Conservation (phyloP, 37 sponge, comb jelly and placozoan genomes). For the Crambe crambe region DNA sequence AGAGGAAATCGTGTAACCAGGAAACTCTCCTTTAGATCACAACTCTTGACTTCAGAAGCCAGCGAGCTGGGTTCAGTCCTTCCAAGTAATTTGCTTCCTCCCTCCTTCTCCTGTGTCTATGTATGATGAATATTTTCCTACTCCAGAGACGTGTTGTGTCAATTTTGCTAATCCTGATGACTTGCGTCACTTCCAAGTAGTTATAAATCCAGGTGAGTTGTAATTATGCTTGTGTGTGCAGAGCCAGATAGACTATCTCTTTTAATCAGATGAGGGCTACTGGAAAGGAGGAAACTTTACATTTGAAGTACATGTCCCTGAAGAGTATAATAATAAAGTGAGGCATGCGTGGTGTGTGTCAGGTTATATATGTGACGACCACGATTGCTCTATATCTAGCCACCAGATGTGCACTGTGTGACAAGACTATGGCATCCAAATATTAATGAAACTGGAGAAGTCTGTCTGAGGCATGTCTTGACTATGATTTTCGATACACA, state of each 20-base stretch:
- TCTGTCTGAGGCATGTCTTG: constrained; percentile 69
- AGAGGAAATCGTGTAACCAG: constrained; percentile 21
- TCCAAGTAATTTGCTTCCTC: constrained; percentile 50
- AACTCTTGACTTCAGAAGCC: constrained; percentile 60
- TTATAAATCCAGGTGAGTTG: constrained; percentile 53
- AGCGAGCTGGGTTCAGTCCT: constrained; percentile 56
- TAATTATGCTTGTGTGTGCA: not conserved
- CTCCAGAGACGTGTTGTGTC: constrained; percentile 59
- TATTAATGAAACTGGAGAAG: constrained; percentile 82
- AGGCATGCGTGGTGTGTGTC: not conserved
- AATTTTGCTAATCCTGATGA: constrained; percentile 57
- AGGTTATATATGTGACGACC: not conserved
- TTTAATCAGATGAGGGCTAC: constrained; percentile 70
- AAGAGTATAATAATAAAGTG: constrained; percentile 84
- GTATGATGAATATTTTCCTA: not conserved
- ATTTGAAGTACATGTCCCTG: constrained; percentile 70
- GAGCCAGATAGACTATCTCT: not conserved
- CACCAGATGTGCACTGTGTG: constrained; percentile 71
- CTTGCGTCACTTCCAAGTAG: constrained; percentile 41
- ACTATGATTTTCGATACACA: not conserved
- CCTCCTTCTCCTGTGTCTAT: not conserved
- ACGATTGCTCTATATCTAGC: constrained; percentile 59
- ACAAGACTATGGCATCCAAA: constrained; percentile 94
- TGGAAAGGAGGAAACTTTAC: constrained; percentile 76
- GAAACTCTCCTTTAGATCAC: constrained; percentile 66